Base-by-base conservation (phyloP, 2,888 invertebrate genomes). In the Chymomyza fuscimana region DNA sequence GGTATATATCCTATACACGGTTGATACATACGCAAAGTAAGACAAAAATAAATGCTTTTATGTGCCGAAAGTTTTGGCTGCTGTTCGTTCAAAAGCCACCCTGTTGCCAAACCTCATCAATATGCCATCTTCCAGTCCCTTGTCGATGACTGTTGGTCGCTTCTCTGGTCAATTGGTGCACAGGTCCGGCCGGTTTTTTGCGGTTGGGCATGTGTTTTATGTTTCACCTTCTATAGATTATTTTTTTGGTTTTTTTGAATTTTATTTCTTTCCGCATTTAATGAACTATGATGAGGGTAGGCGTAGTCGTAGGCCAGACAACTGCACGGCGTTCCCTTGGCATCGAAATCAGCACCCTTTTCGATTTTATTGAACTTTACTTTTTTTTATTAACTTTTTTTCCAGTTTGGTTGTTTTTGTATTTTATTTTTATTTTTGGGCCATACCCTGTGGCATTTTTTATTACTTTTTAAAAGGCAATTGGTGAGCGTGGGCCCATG, bases 231-330 rank as follows among this genome's bases (percentile, higher is more conserved):
- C 63, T 63, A 19, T 25, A 5, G 58, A 58, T 25, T 22, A 5
- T 32, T 32, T 32, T 32, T 29, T 59, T 7, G 2, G 5, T 4
- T 72, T 65, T 62, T 62, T 36, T 36, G 52, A 60, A 70, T 79
- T 78, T 80, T 79, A 82, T 83, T 80, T 81, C 75, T 74, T 77
- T 80, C 72, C 78, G 78, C 81, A 86, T 88, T 88, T 87, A 88
- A 88, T 88, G 86, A 85, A 82, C 78, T 86, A 81, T 87, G 88
- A 88, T 87, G 88, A 87, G 88, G 87, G 87, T 88, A 61, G 65
- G 62, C 59, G 58, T 46, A 51, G 58, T 12, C 56, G 22, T 16
- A 22, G 61, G 19, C 61, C 61, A 12, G 70, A 62, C 65, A 46
- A 46, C 36, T 36, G 36, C 36, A 5, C 46, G 59, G 65, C 51